These are phyloP conservation scores for Cantharis rufa DNA, from an alignment of 2,888 invertebrate genomes.

Conservation along the genomic window DNA sequence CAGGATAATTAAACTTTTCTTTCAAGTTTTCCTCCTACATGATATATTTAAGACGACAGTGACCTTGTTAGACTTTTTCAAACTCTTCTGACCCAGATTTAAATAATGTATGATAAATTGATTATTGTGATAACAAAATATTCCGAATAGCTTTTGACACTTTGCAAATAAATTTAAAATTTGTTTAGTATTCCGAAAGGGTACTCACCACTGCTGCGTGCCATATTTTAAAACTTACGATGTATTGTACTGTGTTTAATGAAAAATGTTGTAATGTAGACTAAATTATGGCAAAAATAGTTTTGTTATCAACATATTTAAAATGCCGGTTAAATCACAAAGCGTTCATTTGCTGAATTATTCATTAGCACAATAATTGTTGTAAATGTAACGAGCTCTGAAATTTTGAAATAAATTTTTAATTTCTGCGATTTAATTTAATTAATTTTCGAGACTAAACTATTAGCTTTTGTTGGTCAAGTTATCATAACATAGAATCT, in stretches of 20 bases:
- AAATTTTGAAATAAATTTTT: neutral
- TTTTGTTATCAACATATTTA: neutral
- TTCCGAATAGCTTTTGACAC: neutral
- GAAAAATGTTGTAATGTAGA: neutral
- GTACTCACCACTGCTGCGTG: neutral
- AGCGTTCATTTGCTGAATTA: neutral
- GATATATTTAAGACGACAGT: neutral
- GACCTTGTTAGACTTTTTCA: neutral
- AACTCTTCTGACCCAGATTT: constrained; percentile 7
- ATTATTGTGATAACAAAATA: neutral
- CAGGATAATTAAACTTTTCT: neutral
- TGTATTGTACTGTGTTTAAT: neutral
- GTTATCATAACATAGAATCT: neutral
- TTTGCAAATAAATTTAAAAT: neutral
- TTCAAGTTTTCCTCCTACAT: neutral
- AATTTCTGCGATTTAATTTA: neutral
- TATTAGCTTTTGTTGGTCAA: neutral
- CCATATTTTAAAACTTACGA: neutral
- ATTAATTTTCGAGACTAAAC: neutral
- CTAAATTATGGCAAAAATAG: neutral
- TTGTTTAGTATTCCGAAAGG: neutral
- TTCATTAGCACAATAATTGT: neutral
- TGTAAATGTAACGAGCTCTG: no score
- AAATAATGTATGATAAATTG: constrained; percentile 1
- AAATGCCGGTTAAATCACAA: no score